Conservation (phyloP, 1,140 invertebrate species). For the Pissodes strobi region DNA sequence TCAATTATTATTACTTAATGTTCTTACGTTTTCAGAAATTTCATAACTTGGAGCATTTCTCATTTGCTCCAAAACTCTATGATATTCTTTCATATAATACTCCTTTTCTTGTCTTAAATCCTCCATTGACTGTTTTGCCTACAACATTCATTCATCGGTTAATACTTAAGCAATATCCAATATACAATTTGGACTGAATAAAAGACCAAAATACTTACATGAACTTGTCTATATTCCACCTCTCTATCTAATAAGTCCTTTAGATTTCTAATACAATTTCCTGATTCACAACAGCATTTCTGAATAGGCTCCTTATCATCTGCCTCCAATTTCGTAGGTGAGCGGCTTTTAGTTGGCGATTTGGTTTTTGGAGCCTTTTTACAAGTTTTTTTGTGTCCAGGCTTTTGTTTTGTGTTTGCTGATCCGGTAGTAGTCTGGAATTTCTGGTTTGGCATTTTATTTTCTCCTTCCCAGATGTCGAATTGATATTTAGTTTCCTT, state of each 20-base stretch:
- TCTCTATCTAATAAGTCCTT: conserved; percentile 47
- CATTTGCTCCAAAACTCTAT: no score
- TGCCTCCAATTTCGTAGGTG: not conserved
- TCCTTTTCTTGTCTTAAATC: conserved; percentile 56
- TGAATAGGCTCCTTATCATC: not conserved
- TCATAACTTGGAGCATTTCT: conserved; percentile 42
- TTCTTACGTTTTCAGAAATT: conserved; percentile 53
- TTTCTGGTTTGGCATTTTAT: conserved; percentile 4
- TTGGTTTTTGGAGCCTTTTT: conserved; percentile 27
- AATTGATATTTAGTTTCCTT: no score
- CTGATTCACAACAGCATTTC: conserved; percentile 39
- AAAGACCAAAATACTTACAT: conserved; percentile 39
- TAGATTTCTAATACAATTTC: conserved; percentile 40
- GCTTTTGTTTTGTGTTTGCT: conserved; percentile 16
- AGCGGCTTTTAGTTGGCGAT: conserved; percentile 20
- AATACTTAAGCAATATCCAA: no score
- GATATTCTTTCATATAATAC: conserved; percentile 60
- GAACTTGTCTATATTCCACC: conserved; percentile 40
- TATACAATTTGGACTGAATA: no score
- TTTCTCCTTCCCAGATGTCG: no score
- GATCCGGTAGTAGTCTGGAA: not conserved
- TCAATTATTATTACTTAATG: no score
- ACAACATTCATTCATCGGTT: no score
- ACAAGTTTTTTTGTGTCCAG: conserved; percentile 18
- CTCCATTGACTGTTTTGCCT: no score